Base-by-base conservation (phyloP, 2,888 invertebrate genomes). In the Thereva unica region DNA sequence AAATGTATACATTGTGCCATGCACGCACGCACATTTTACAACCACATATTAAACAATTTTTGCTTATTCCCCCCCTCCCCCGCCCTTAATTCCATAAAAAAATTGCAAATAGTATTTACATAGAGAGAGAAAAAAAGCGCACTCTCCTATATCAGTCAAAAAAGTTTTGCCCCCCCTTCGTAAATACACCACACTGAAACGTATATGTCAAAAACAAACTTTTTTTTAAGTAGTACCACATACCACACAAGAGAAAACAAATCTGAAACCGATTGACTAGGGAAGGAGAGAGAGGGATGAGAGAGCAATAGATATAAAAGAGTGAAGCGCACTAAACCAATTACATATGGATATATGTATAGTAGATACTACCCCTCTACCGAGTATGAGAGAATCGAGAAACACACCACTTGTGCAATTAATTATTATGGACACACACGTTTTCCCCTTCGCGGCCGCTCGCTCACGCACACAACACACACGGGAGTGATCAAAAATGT, bases 151-250 rank as follows among this genome's bases (percentile, higher is more conserved):
- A 23, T 23, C 23, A 40, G 12, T 47, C 47, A 8, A 38, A 59
- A 45, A 47, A 45, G 59, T 45, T 59, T 59, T 59, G 49, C 49
- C 45, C 49, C 47, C 37, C 59, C n/a, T n/a, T n/a, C n/a, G n/a
- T n/a, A n/a, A n/a, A 59, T 37, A 49, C 49, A 59, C 49, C 45
- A 45, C 37, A 59, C 9, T 10, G 12, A 54, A 1, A 49, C 59
- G 47, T 47, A 59, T 59, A 59, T 59, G 59, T 59, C 59, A 59
- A 59, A 59, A 59, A 47, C 49, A 59, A 59, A 23, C 23, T 23
- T 23, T 23, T 23, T 23, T 23, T 23, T 23, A 23, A 23, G 23
- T 23, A 23, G 23, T 23, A 23, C 23, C 23, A 23, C 23, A 23
- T 23, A 23, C 23, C 23, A 23, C 45, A 38, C 37, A 47, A 49